These are phyloP conservation scores for Cliona cf. orientalis DNA, from an alignment of 37 sponge, comb jelly and placozoan species.

Conservation along the genomic window DNA sequence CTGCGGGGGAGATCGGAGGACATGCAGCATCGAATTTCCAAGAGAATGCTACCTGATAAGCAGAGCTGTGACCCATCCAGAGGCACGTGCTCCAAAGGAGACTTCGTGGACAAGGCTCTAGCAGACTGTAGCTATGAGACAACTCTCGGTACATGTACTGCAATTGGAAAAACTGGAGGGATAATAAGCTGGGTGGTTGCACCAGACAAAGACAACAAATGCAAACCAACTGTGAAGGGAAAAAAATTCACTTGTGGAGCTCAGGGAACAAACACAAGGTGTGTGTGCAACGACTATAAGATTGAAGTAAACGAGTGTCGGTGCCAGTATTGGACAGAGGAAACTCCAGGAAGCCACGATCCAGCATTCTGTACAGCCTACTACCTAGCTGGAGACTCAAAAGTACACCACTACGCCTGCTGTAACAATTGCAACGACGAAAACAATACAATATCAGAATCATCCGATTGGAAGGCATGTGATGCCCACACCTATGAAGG, in stretches of 20 bases:
- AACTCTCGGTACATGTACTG: not conserved
- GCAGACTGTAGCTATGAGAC: slow-evolving; percentile 16
- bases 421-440: slow-evolving; percentile 42
- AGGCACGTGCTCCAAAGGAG: slow-evolving; percentile 8
- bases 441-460: no score
- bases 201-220: slow-evolving; percentile 4
- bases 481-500: slow-evolving; percentile 41
- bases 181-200: slow-evolving; percentile 35
- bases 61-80: slow-evolving; percentile 16
- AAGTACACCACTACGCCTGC: slow-evolving; percentile 41
- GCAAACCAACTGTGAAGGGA: slow-evolving; percentile 12
- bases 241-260: slow-evolving; percentile 18
- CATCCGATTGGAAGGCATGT: slow-evolving; percentile 5
- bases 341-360: not conserved
- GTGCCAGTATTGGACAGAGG: slow-evolving; percentile 50
- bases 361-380: slow-evolving; percentile 33
- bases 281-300: slow-evolving; percentile 44
- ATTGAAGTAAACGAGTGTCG: slow-evolving; percentile 21
- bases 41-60: slow-evolving; percentile 9
- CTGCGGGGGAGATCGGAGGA: no score
- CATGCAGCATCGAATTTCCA: not conserved
- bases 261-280: slow-evolving; percentile 19
- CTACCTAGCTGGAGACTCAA: slow-evolving; percentile 12
- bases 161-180: slow-evolving; percentile 2
- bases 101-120: slow-evolving; percentile 21